Conservation (phyloP, 2,888 invertebrate species). For the Agrochola lota region DNA sequence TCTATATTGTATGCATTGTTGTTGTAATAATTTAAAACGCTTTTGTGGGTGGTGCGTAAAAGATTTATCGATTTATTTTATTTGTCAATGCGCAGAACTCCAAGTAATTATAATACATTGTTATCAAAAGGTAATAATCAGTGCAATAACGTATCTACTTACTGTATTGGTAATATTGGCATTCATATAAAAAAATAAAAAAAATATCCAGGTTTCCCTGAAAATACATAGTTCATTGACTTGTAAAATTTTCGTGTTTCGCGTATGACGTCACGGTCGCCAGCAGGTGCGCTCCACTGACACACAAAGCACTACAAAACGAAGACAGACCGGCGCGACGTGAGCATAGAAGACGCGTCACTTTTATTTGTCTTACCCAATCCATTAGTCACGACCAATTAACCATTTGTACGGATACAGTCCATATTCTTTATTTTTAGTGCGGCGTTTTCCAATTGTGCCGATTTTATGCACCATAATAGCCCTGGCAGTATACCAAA, state of each 20-base stretch:
- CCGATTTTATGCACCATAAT: constrained; percentile 55
- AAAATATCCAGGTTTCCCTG: not conserved
- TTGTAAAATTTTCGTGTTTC: constrained; percentile 41
- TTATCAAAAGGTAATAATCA: too few relatives aligned
- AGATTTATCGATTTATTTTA: not conserved
- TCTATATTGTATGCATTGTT: not conserved
- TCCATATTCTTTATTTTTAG: constrained; percentile 50
- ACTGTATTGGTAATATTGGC: not conserved
- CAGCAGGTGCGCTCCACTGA: constrained; percentile 76
- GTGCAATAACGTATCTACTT: too few relatives aligned
- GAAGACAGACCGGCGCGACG: constrained; percentile 64
- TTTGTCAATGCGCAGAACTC: not conserved
- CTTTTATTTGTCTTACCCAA: constrained; percentile 72
- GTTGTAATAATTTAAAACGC: not conserved
- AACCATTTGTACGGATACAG: constrained; percentile 55
- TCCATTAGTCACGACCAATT: constrained; percentile 72
- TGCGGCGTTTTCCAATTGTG: constrained; percentile 44
- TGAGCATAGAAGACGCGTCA: constrained; percentile 68
- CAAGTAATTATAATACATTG: not conserved
- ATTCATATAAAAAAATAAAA: not conserved
- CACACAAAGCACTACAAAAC: constrained; percentile 73
- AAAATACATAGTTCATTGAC: constrained; percentile 38
- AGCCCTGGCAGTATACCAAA: constrained; percentile 59
- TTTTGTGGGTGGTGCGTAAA: not conserved
- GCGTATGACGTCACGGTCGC: constrained; percentile 63